Percentiles rank a stretch among this genome's conserved stretches.
Evolutionary conservation across 2,888 invertebrate genomes (phyloP).

Genomic region (Teleogryllus oceanicus): DNA sequence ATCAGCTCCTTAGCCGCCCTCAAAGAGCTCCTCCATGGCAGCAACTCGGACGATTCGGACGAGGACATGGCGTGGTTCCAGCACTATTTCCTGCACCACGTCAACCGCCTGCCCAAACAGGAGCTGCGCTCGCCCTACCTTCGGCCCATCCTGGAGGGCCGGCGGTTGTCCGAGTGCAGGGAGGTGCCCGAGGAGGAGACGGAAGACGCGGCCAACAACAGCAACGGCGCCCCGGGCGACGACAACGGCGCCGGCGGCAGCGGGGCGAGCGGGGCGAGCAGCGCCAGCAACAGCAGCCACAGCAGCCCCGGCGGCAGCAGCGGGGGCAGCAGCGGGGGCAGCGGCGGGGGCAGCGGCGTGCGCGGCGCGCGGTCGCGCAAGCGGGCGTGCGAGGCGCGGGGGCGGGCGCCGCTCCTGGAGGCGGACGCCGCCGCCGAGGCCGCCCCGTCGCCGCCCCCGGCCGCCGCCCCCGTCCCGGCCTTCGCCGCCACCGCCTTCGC

Average conservation of each 20-base stretch:
- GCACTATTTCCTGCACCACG: slow-evolving; percentile 70
- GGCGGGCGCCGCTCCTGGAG: not conserved
- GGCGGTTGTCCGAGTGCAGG: slow-evolving; percentile 74
- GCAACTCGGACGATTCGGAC: slow-evolving; percentile 55
- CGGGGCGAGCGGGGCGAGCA: not conserved
- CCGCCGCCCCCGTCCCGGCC: slow-evolving; percentile 19
- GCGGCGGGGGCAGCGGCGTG: too few species aligned
- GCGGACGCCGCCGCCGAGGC: not conserved
- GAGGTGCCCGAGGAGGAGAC: slow-evolving; percentile 35
- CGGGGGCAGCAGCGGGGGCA: not conserved
- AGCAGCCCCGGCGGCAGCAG: slow-evolving; percentile 20
- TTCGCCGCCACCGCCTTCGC: slow-evolving; percentile 24
- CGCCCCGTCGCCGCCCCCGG: not conserved
- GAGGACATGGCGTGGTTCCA: slow-evolving; percentile 57
- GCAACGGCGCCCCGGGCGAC: slow-evolving; percentile 22
- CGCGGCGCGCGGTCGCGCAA: not conserved
- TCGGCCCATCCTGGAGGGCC: slow-evolving; percentile 42
- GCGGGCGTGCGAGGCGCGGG: not conserved
- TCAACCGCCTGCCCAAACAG: slow-evolving; percentile 63
- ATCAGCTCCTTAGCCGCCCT: slow-evolving; percentile 64
- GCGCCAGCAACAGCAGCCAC: slow-evolving; percentile 12
- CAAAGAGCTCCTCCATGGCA: slow-evolving; percentile 59
- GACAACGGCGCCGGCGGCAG: slow-evolving; percentile 22
- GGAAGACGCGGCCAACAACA: slow-evolving; percentile 27
- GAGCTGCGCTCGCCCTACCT: slow-evolving; percentile 49